phyloP scores from a whole-genome alignment of 2,797 vertebrate species.

The Syndactyla subalaris region DNA sequence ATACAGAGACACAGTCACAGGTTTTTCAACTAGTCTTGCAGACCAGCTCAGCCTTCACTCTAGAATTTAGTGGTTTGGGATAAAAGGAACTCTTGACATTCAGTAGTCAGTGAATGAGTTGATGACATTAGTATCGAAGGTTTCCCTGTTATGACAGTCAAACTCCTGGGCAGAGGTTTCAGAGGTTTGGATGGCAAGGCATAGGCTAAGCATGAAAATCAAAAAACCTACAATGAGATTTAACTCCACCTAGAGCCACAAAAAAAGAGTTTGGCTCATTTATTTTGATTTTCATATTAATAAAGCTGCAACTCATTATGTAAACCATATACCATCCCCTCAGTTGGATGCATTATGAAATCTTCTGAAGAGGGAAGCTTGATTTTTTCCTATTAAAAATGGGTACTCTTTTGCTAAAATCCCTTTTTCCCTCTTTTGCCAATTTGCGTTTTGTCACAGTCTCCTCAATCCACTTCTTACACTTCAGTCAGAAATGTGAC shows the following conservation, averaged over 20 bases:
- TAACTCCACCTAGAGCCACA: not conserved
- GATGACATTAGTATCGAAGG: not conserved
- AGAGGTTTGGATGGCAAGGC: not conserved
- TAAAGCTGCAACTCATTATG: slow-evolving; percentile 21
- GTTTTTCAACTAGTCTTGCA: not conserved
- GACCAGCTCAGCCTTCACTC: not conserved
- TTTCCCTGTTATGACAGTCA: not conserved
- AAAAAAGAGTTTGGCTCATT: not conserved
- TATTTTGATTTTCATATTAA: slow-evolving; percentile 20
- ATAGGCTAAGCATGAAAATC: not conserved
- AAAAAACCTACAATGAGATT: not conserved
- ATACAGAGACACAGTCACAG: not conserved
- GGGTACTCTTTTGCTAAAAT: not conserved
- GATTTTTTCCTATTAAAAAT: not conserved
- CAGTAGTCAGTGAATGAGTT: not conserved
- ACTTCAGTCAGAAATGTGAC: slow-evolving; percentile 17
- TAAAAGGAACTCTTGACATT: not conserved
- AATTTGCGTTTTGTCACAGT: not conserved
- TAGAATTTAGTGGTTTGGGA: not conserved
- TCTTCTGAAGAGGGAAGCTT: not conserved
- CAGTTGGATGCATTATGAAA: not conserved
- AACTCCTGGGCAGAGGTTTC: not conserved
- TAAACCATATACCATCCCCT: not conserved
- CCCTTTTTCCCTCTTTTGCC: not conserved
- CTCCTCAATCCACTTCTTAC: slow-evolving; percentile 10